A percentile compares a stretch with the other conserved stretches of the same genome.
phyloP scores from a whole-genome alignment of 1,140 invertebrate species.

The Pygmarrhopalites habei region DNA sequence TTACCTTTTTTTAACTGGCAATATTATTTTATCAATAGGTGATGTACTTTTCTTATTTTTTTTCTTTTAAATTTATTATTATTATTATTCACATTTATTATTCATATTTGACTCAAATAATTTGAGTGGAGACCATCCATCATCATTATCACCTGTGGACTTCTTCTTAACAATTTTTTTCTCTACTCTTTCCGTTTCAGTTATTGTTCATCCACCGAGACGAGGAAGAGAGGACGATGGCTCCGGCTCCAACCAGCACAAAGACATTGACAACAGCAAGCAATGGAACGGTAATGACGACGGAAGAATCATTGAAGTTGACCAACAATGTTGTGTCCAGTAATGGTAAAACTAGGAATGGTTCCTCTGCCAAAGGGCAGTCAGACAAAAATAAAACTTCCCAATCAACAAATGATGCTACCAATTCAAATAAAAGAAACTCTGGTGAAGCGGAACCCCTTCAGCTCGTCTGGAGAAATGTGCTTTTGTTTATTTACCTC shows the following conservation, averaged over 20 bases:
- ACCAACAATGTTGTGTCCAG: not conserved
- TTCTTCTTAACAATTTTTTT: no score
- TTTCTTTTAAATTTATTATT: no score
- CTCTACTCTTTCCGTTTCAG: no score
- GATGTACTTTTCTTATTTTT: no score
- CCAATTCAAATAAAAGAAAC: not conserved
- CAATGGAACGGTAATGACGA: conserved; percentile 22
- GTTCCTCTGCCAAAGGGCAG: not conserved
- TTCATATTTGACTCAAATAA: no score
- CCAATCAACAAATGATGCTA: not conserved
- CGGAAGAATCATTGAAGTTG: conserved; percentile 14
- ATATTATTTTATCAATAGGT: no score
- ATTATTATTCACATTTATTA: no score
- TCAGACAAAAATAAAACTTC: not conserved
- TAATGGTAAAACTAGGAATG: conserved; percentile 12
- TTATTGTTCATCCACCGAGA: no score
- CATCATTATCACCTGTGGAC: no score
- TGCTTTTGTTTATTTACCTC: conserved; percentile 73
- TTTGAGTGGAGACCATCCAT: no score
- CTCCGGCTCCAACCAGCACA: conserved; percentile 27
- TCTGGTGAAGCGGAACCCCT: conserved; percentile 12
- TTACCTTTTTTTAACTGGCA: no score
- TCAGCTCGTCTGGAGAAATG: conserved; percentile 87
- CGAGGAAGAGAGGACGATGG: conserved; percentile 28
- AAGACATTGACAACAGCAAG: conserved; percentile 18